Percentiles rank a stretch among this genome's conserved stretches.
Evolutionary conservation across 2,113 vertebrate genomes (phyloP).

Genomic region (Heterochromis multidens): DNA sequence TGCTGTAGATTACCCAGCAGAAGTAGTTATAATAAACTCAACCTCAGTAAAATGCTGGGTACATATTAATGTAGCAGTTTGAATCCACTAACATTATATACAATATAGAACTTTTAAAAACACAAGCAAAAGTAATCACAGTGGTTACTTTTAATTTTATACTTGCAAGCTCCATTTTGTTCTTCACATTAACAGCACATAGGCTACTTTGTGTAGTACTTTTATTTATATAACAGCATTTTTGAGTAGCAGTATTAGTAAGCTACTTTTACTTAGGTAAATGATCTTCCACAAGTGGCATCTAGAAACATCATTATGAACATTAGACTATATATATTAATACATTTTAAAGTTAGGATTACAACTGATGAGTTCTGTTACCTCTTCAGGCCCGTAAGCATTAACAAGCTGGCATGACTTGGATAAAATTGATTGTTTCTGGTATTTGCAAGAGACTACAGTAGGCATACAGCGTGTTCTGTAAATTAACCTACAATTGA

Average conservation of each 20-base stretch:
- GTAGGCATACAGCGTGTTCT: too few species aligned
- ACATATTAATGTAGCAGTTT: neutral
- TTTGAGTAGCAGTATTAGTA: neutral
- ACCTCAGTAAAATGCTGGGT: neutral
- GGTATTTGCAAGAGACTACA: too few species aligned
- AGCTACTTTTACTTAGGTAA: neutral
- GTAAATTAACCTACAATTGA: neutral
- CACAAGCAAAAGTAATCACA: neutral
- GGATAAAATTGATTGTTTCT: too few species aligned
- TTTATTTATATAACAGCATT: neutral
- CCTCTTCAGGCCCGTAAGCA: too few species aligned
- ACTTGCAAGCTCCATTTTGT: neutral
- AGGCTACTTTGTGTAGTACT: neutral
- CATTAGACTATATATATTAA: too few species aligned
- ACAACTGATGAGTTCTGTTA: too few species aligned
- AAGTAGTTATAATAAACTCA: neutral
- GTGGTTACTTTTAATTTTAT: neutral
- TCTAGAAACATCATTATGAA: too few species aligned
- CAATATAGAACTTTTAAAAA: neutral
- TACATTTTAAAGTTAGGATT: too few species aligned
- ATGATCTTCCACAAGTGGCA: too few species aligned
- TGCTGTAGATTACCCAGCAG: neutral
- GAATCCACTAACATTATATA: neutral
- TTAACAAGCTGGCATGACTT: too few species aligned
- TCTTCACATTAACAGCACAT: neutral